phyloP scores from a whole-genome alignment of 2,113 vertebrate genomes.

The Antechinus stuartii region DNA sequence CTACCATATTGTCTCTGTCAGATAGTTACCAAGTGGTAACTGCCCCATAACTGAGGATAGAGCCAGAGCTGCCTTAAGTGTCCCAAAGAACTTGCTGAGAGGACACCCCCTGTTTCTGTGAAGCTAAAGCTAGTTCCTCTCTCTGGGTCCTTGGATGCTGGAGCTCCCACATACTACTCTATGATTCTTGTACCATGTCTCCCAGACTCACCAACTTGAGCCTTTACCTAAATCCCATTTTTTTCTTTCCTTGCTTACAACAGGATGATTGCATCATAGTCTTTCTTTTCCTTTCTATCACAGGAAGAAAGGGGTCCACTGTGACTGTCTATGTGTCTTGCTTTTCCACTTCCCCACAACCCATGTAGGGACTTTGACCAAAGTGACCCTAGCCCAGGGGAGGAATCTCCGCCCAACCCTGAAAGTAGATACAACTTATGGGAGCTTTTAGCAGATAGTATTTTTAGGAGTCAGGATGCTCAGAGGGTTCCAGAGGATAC shows the following conservation, averaged over 20 bases:
- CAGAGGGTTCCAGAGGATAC: neutral
- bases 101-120: neutral
- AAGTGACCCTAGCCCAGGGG: neutral
- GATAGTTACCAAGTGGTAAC: neutral
- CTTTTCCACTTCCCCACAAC: neutral
- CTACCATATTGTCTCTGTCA: neutral
- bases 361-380: neutral
- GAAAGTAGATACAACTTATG: neutral
- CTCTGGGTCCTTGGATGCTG: neutral
- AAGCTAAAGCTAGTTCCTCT: neutral
- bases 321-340: neutral
- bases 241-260: neutral
- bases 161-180: rapidly evolving
- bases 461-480: neutral
- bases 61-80: neutral
- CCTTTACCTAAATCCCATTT: neutral
- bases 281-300: neutral
- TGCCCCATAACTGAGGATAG: neutral
- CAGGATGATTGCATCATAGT: neutral
- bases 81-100: neutral
- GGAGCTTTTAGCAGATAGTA: neutral
- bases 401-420: neutral
- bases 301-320: neutral
- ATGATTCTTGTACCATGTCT: neutral
- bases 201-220: neutral